Base-by-base conservation (phyloP, 2,888 invertebrate species). In the Nomada goodeniana region DNA sequence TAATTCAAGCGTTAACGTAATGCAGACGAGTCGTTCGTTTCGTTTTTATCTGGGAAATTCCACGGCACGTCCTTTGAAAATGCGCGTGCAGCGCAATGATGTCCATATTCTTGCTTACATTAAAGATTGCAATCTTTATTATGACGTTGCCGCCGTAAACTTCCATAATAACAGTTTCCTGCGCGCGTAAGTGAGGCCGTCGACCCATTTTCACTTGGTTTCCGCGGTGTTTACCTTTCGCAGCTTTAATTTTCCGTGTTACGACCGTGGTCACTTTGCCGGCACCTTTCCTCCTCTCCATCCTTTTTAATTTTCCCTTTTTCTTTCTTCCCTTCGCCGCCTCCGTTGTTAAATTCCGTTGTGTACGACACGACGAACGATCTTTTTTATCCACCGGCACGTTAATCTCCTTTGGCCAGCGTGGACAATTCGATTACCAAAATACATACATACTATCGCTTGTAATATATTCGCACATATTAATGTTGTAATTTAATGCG, bases 101-200 rank as follows among this genome's bases (percentile, higher is more conserved):
- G 74, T 81, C 81, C 81, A 81, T 75, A 75, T 65, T 81, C 82
- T n/a, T 82, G 75, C 82, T 81, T 81, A 73, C 65, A 73, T 57
- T 82, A 81, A 81, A 82, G 82, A 82, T 82, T 55, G 68, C 57
- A n/a, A 82, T 82, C 82, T 82, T 82, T 76, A 82, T 72, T 82
- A 61, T 69, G 64, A 72, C 76, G 50, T 76, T 68, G 82, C 13
- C 47, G 73, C 65, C 52, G 20, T 82, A 82, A 82, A 82, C 82
- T 76, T 59, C 47, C 76, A 68, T 71, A 82, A 82, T 82, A 72
- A 82, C 71, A 71, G 68, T 73, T 65, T 69, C 64, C 76, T 29
- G 47, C 9, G 67, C 52, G 68, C 61, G 20, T 65, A 69, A 55
- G 72, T 26, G 76, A 47, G 67, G 52, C 53, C 52, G 71, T 67